Percentiles rank a stretch among this genome's conserved stretches.
Evolutionary conservation across 2,113 vertebrate species (phyloP).

Genomic region (Neolamprologus tretocephalus): DNA sequence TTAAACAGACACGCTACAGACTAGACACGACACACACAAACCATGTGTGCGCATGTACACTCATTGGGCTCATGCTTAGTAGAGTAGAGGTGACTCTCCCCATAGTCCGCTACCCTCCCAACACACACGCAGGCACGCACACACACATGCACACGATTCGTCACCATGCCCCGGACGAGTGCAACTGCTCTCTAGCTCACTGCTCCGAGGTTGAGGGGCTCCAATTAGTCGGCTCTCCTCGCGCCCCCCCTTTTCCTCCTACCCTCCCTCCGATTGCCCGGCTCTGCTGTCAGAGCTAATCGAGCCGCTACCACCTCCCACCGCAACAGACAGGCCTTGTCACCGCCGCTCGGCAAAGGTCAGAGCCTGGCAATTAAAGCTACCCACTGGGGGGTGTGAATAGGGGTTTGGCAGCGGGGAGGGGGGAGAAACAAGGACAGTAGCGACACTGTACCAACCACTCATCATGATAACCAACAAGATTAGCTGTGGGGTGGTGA

Average conservation of each 20-base stretch:
- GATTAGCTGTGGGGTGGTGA: conserved; percentile 20
- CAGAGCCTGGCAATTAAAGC: conserved; percentile 71
- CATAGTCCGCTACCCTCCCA: background rate
- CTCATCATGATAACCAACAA: conserved; percentile 51
- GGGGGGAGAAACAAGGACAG: conserved; percentile 1
- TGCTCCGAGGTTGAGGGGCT: conserved; percentile 58
- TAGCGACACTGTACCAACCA: conserved; percentile 44
- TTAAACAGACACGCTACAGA: background rate
- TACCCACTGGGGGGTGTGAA: conserved; percentile 40
- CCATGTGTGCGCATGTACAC: background rate
- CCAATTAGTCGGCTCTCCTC: conserved; percentile 65
- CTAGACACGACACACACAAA: background rate
- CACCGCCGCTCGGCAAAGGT: conserved; percentile 65
- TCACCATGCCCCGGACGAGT: conserved; percentile 11
- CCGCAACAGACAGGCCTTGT: conserved; percentile 62
- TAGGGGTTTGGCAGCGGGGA: background rate
- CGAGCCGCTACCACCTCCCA: conserved; percentile 58
- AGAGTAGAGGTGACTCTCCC: background rate
- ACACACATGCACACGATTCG: background rate
- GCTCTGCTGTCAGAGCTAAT: conserved; percentile 69
- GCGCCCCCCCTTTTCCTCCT: background rate
- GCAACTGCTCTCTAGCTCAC: conserved; percentile 33
- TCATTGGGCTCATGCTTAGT: background rate
- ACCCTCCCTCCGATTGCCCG: background rate
- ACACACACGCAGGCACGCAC: background rate